Evolutionary conservation across 2,113 vertebrate species (phyloP), one percentile per base, ranked within the genome.

Genomic region (Chaetodon auriga): DNA sequence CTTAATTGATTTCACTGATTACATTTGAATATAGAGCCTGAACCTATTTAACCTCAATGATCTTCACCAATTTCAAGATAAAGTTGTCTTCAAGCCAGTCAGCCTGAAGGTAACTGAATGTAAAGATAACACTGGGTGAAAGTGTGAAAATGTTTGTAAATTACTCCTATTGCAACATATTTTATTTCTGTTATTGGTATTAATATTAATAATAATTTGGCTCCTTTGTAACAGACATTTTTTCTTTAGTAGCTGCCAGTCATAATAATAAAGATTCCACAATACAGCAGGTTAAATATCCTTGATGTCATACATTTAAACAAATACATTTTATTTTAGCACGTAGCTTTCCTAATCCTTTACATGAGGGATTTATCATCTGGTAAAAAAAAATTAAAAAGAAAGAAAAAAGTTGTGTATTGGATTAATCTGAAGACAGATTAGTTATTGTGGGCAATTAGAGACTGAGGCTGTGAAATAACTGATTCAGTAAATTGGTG

Each of bases 401-500:
- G 30, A 30, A 30, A 30, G 30, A 13, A 55, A 41, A 19, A 15
- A 23, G 49, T 64, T 80, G 49, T 36, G 58, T 69, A 48, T 75
- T 60, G 55, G 60, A 80, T 69, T 71, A 68, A 66, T 72, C 68
- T 68, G n/a, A 54, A 45, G 54, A 71, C 69, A 65, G n/a, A 75
- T 51, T 21, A 43, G 14, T 64, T 81, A 65, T 69, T 82, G 36
- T 41, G 18, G 16, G 21, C 54, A 73, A 80, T 82, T 71, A 80
- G 4, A 84, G 18, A 80, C 57, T 25, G 41, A 60, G 38, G 5
- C 64, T 18, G 65, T 83, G 65, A 83, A 82, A 81, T 79, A 81
- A 84, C 53, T 68, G 75, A 80, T 87, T 85, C 2, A 78, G 62
- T 70, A 85, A 84, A 84, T 77, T 78, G 58, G 62, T 83, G 58